Base-by-base conservation (phyloP, 92 coral and sea anemone genomes). In the Pocillopora grandis region DNA sequence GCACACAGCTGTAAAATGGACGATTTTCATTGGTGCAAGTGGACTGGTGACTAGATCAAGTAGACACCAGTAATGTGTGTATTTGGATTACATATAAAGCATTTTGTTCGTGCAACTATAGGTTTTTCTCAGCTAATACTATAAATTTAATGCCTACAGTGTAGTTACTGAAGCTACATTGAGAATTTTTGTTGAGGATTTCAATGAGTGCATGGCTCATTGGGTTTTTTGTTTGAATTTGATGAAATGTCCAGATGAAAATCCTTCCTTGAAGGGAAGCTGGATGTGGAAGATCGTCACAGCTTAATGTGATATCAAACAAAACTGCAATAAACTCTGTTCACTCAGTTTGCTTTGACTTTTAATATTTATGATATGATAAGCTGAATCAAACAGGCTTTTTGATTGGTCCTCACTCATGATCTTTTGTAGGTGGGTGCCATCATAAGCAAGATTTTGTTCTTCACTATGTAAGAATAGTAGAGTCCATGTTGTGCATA, bases 171-270 rank as follows among this genome's bases (percentile, higher is more conserved):
- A 1, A 56, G 52, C 52, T 58, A 7, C 49, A 2, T 56, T 10
- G 1, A 65, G 13, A 18, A 5, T 59, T 80, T 27, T 49, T 49
- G 23, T 27, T 35, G 5, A 6, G 21, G 49, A 42, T 42, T 42
- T 18, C 35, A 31, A 66, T 12, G 83, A 66, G 73, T 66, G 16
- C 59, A 52, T 83, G 20, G 61, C 10, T n/a, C 49, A 42, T 42
- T 42, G 52, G 52, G 7, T 42, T 83, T 83, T 83, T 36, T 83
- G 86, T 74, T 73, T 74, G 86, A 83, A 48, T 7, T 58, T 3
- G 2, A 83, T 83, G 86, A 83, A 74, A 55, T 83, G 74, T 74
- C 80, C 72, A 21, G 86, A 13, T 62, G 49, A 9, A 27, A 83
- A 64, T 66, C 86, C 79, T 52, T 65, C 8, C 27, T 2, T 18